phyloP scores from a whole-genome alignment of 2,113 vertebrate species.

The Colistium nudipinnis region DNA sequence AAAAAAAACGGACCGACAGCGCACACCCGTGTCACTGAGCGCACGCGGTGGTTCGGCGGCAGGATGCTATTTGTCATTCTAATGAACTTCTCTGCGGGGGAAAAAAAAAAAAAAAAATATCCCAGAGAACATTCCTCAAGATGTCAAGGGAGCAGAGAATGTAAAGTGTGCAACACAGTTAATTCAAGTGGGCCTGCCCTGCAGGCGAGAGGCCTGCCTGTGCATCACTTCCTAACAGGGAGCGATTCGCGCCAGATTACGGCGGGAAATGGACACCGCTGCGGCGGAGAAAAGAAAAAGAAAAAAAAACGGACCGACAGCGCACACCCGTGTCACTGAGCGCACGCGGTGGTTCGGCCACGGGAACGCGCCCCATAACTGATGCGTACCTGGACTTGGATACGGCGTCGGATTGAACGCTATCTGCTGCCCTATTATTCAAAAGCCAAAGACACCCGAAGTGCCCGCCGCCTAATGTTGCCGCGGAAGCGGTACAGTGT shows the following conservation, averaged over 20 bases:
- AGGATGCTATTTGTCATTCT: slow-evolving; percentile 84
- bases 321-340: slow-evolving; percentile 24
- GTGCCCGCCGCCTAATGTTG: slow-evolving; percentile 58
- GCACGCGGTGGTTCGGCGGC: slow-evolving; percentile 41
- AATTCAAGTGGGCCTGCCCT: slow-evolving; percentile 76
- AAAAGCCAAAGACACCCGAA: slow-evolving; percentile 59
- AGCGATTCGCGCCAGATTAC: slow-evolving; percentile 72
- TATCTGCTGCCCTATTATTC: slow-evolving; percentile 63
- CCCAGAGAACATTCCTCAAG: slow-evolving; percentile 81
- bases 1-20: slow-evolving; percentile 35
- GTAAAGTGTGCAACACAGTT: slow-evolving; percentile 77
- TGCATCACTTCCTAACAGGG: slow-evolving; percentile 69
- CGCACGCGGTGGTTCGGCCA: slow-evolving; percentile 8
- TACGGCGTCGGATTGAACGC: too few species aligned
- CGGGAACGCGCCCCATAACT: slow-evolving; percentile 20
- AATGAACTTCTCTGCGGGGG: slow-evolving; percentile 82
- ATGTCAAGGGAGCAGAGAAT: slow-evolving; percentile 80
- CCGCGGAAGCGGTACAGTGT: slow-evolving; percentile 53
- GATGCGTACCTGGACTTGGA: too few species aligned
- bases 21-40: slow-evolving; percentile 25
- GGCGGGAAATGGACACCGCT: slow-evolving; percentile 46
- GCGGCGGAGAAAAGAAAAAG: slow-evolving; percentile 30
- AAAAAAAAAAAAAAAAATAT: slow-evolving; percentile 66
- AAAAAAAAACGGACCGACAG: slow-evolving; percentile 37
- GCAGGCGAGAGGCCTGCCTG: slow-evolving; percentile 66